These are phyloP conservation scores for Chiloscyllium plagiosum DNA, from an alignment of 2,113 vertebrate genomes.

Conservation along the genomic window DNA sequence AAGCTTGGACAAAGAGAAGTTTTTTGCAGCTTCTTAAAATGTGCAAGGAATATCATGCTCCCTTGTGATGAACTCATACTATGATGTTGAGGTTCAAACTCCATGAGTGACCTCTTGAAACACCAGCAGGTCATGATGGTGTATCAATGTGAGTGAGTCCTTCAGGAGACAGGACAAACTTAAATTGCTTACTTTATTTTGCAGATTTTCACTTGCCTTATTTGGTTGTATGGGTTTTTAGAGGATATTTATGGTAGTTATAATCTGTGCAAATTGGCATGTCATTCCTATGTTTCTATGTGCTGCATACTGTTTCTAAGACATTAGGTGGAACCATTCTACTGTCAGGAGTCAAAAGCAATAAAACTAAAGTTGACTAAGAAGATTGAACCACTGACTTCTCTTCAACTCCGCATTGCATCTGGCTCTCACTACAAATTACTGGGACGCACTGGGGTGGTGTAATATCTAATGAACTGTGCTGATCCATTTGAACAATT, in stretches of 20 bases:
- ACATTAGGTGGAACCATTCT: background rate
- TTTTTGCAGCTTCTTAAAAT: background rate
- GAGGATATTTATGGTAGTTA: background rate
- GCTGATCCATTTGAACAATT: background rate
- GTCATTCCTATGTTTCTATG: background rate
- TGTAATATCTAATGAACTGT: background rate
- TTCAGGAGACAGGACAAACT: background rate
- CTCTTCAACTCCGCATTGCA: background rate
- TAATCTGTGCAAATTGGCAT: background rate
- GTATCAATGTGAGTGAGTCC: background rate
- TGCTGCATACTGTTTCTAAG: background rate
- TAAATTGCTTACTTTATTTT: background rate
- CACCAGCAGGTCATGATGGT: too few species aligned
- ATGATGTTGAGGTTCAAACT: background rate
- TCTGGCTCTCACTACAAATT: background rate
- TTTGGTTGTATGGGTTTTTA: background rate
- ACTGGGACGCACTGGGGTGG: background rate
- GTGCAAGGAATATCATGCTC: too few species aligned
- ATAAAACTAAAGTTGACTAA: background rate
- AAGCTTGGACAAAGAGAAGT: background rate
- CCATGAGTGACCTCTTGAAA: background rate
- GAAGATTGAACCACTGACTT: background rate
- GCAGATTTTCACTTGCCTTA: background rate
- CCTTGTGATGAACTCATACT: background rate
- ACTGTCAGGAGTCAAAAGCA: background rate